Percentiles rank a stretch among this genome's conserved stretches.
Conservation (phyloP, 2,888 invertebrate species). For the Protodeltote pygarga region DNA sequence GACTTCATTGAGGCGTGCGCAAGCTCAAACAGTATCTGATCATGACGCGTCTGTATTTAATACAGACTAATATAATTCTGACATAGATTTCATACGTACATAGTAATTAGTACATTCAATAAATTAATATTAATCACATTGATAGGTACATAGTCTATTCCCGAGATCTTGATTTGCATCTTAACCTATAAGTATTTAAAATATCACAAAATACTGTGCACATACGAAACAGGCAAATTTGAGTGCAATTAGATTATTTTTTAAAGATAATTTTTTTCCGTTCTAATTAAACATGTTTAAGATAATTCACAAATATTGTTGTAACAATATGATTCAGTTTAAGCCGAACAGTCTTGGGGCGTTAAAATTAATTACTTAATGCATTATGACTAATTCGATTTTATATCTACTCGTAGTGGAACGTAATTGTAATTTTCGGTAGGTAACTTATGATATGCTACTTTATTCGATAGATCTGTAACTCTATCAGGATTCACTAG, state of each 20-base stretch:
- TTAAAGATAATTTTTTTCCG: constrained; percentile 70
- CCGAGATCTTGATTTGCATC: constrained; percentile 80
- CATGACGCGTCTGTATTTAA: constrained; percentile 66
- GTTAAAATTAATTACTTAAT: constrained; percentile 14
- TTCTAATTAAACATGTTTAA: constrained; percentile 69
- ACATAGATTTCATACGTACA: constrained; percentile 55
- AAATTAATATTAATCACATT: constrained; percentile 79
- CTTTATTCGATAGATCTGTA: constrained; percentile 18
- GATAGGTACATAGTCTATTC: constrained; percentile 81
- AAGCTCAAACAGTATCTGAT: constrained; percentile 61
- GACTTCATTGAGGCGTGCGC: constrained; percentile 54
- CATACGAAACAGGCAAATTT: constrained; percentile 87
- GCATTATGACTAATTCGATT: constrained; percentile 18
- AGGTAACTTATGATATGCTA: constrained; percentile 33
- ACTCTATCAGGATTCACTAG: constrained; percentile 53
- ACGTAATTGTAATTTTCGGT: constrained; percentile 15
- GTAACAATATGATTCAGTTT: constrained; percentile 27
- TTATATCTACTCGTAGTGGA: constrained; percentile 6
- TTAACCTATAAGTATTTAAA: constrained; percentile 85
- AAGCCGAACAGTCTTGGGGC: constrained; percentile 54
- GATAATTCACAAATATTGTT: constrained; percentile 22
- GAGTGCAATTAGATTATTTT: constrained; percentile 84
- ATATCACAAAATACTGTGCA: constrained; percentile 88
- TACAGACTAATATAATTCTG: constrained; percentile 65
- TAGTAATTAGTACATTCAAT: constrained; percentile 59